Evolutionary conservation across 2,797 vertebrate species (phyloP).

Genomic region (Eulemur rubriventer): DNA sequence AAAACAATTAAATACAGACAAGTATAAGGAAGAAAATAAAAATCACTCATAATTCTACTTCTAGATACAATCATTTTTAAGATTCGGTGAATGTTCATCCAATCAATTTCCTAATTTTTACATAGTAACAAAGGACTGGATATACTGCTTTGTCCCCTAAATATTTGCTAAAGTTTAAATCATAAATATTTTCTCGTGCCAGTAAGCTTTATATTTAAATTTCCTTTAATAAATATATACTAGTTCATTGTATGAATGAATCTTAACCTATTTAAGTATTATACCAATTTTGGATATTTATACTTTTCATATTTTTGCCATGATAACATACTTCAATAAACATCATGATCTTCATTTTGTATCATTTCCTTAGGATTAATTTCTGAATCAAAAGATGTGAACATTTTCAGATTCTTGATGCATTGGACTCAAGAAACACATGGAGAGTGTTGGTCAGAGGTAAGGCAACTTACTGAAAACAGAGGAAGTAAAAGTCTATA

Average conservation of each 20-base stretch:
- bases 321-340: background rate
- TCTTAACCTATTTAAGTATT: background rate
- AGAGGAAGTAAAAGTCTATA: background rate
- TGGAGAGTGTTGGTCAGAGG: background rate
- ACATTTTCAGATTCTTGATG: background rate
- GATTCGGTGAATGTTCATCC: background rate
- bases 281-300: background rate
- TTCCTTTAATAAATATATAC: background rate
- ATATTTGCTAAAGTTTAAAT: background rate
- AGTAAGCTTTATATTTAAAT: conserved; percentile 22
- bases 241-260: background rate
- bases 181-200: background rate
- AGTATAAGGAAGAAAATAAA: background rate
- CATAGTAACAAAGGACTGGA: background rate
- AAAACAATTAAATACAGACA: background rate
- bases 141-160: background rate
- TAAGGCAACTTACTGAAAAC: background rate
- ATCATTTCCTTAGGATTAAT: conserved; percentile 16
- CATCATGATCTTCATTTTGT: background rate
- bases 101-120: background rate
- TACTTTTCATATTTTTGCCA: background rate
- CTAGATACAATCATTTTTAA: background rate
- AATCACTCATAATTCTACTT: background rate
- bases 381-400: background rate
- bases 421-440: background rate